Evolutionary conservation across 2,888 invertebrate genomes (phyloP).

Genomic region (Melanophora roralis): DNA sequence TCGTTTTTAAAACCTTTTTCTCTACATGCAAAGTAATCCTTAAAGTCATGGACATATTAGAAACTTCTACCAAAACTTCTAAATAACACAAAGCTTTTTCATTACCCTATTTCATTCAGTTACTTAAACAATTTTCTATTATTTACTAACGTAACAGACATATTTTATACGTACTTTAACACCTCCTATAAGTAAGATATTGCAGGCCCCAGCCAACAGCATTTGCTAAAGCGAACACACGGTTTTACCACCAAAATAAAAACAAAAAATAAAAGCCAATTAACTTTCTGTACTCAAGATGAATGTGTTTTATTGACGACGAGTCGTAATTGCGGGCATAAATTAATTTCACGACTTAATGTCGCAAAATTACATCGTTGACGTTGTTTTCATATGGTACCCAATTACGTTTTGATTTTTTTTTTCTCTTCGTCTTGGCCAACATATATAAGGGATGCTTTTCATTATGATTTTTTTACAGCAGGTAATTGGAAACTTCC

Average conservation of each 20-base stretch:
- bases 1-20: too few species aligned
- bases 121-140: not conserved
- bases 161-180: not conserved
- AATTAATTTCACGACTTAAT: constrained; percentile 77
- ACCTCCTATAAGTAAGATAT: not conserved
- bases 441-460: constrained; percentile 43
- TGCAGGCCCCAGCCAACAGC: not conserved
- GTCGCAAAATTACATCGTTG: constrained; percentile 73
- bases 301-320: constrained; percentile 77
- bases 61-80: too few species aligned
- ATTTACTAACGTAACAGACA: not conserved
- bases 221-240: not conserved
- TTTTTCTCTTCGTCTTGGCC: not conserved
- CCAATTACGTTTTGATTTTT: constrained; percentile 41
- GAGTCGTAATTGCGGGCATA: constrained; percentile 77
- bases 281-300: constrained; percentile 65
- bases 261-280: too few species aligned
- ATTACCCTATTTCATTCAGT: constrained; percentile 10
- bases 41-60: too few species aligned
- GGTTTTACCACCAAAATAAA: not conserved
- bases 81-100: not conserved
- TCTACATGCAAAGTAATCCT: too few species aligned
- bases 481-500: constrained; percentile 3
- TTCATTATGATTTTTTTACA: not conserved
- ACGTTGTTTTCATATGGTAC: constrained; percentile 62